A percentile compares a stretch with the other conserved stretches of the same genome.
Conservation (phyloP, 2,113 vertebrate genomes). For the Plecotus auritus region DNA sequence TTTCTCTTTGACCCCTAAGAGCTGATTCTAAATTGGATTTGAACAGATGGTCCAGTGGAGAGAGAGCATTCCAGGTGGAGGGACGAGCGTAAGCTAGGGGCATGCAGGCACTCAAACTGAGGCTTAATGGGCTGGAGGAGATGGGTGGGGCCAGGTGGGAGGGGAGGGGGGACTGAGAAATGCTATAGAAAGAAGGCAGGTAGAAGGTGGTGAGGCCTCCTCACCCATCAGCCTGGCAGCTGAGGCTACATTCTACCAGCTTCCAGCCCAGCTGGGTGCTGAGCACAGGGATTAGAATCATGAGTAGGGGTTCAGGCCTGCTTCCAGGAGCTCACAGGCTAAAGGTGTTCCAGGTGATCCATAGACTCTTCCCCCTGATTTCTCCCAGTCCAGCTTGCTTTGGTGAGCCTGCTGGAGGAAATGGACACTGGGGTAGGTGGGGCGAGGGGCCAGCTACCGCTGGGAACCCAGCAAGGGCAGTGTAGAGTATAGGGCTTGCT, state of each 20-base stretch:
- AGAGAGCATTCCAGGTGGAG: background rate
- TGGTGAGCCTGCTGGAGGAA: background rate
- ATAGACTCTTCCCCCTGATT: background rate
- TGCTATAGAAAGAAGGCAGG: background rate
- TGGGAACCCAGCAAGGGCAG: background rate
- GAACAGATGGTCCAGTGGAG: background rate
- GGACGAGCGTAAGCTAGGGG: background rate
- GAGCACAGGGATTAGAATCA: background rate
- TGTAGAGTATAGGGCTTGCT: background rate
- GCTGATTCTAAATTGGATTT: slow-evolving; percentile 20
- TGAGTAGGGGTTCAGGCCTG: background rate
- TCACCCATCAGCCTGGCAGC: background rate
- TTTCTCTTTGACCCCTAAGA: slow-evolving; percentile 13
- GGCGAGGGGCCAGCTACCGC: background rate
- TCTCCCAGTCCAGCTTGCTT: background rate
- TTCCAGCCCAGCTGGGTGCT: background rate
- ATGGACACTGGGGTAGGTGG: background rate
- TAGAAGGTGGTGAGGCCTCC: background rate
- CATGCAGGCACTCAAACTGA: background rate
- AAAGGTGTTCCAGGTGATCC: background rate
- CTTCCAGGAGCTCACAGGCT: background rate
- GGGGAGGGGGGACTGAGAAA: background rate
- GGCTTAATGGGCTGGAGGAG: background rate
- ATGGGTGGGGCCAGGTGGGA: background rate
- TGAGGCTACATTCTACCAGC: background rate